Conservation (phyloP, 2,888 invertebrate genomes). For the Pammene aurita region DNA sequence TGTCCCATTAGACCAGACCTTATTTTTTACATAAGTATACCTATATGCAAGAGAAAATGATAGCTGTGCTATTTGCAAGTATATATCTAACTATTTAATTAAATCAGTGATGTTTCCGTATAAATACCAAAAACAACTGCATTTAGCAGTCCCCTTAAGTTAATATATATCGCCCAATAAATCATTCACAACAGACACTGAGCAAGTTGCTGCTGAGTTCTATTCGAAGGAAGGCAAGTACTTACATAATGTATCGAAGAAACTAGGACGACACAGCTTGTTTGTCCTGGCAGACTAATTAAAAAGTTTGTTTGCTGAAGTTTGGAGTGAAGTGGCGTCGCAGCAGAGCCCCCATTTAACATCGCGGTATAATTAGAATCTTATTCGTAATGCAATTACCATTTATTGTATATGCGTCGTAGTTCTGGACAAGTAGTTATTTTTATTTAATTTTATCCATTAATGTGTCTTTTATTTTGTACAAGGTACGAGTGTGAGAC, state of each 20-base stretch:
- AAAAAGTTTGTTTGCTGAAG: slow-evolving; percentile 80
- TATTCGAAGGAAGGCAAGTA: slow-evolving; percentile 59
- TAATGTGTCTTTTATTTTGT: background rate
- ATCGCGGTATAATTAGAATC: slow-evolving; percentile 65
- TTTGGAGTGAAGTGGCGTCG: slow-evolving; percentile 69
- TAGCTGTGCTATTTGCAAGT: background rate
- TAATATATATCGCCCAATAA: slow-evolving; percentile 38
- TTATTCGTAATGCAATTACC: slow-evolving; percentile 46
- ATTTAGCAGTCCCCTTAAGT: slow-evolving; percentile 16
- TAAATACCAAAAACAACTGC: slow-evolving; percentile 13
- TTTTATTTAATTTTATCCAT: background rate
- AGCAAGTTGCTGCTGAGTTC: slow-evolving; percentile 51
- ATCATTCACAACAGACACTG: slow-evolving; percentile 47
- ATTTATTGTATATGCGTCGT: background rate
- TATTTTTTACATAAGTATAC: no score
- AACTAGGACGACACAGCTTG: slow-evolving; percentile 77
- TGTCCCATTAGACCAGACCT: no score
- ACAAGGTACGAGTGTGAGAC: no score
- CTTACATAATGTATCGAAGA: slow-evolving; percentile 63
- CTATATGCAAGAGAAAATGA: no score
- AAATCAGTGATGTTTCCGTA: background rate
- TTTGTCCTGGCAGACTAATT: slow-evolving; percentile 82
- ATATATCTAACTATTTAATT: background rate
- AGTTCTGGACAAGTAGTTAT: background rate
- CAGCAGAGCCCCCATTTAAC: slow-evolving; percentile 68